phyloP scores from a whole-genome alignment of 2,113 vertebrate genomes.

The Arvicanthis niloticus region DNA sequence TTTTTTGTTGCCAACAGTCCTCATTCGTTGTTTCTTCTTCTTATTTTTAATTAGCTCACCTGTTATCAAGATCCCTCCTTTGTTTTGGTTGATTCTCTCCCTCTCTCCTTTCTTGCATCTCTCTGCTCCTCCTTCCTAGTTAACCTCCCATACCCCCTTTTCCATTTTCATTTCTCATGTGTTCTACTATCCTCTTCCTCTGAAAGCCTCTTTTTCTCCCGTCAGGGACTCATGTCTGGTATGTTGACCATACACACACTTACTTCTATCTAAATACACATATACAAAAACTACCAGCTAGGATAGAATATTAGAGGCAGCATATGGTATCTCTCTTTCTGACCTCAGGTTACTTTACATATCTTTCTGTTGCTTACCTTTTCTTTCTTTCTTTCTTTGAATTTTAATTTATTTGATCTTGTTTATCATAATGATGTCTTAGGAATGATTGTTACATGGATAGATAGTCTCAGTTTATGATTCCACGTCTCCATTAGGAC shows the following conservation, averaged over 20 bases:
- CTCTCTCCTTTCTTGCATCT: background rate
- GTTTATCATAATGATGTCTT: background rate
- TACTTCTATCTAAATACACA: background rate
- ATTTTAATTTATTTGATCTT: background rate
- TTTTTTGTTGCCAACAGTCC: slow-evolving; percentile 45
- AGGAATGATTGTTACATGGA: background rate
- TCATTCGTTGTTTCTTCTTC: slow-evolving; percentile 1
- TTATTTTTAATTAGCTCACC: background rate
- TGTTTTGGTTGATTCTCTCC: background rate
- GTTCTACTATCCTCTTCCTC: background rate
- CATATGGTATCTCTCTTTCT: background rate
- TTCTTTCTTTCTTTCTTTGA: background rate
- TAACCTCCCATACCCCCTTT: background rate
- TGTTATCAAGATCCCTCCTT: background rate
- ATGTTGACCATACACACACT: background rate
- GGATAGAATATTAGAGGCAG: background rate
- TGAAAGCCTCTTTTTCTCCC: background rate
- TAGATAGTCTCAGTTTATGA: no score
- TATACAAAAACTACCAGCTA: background rate
- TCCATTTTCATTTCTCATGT: background rate
- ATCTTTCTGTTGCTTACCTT: background rate
- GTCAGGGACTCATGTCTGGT: background rate
- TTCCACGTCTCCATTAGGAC: no score
- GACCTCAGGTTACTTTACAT: background rate
- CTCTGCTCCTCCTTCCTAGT: background rate